Conservation (phyloP, 2,888 invertebrate genomes). For the Xanthia togata region DNA sequence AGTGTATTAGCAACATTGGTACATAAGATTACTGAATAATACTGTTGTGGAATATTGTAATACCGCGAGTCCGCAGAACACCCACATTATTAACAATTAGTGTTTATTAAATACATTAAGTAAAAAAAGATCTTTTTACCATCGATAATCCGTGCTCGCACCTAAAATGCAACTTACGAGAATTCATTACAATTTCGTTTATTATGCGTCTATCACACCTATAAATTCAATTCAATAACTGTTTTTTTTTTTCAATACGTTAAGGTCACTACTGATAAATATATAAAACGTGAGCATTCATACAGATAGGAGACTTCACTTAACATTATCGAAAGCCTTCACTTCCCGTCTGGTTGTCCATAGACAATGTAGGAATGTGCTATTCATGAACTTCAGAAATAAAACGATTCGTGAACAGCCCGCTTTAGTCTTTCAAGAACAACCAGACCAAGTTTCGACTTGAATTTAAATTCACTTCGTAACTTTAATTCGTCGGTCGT, state of each 20-base stretch:
- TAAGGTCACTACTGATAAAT: slow-evolving; percentile 86
- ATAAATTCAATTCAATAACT: slow-evolving; percentile 89
- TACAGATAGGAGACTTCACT: slow-evolving; percentile 84
- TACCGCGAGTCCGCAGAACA: slow-evolving; percentile 78
- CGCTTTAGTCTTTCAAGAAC: slow-evolving; percentile 43
- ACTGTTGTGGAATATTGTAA: slow-evolving; percentile 86
- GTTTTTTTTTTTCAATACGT: slow-evolving; percentile 74
- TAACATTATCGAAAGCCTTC: slow-evolving; percentile 69
- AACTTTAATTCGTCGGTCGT: slow-evolving; percentile 44
- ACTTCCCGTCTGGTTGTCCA: slow-evolving; percentile 34
- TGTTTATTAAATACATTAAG: slow-evolving; percentile 80
- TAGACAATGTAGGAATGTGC: slow-evolving; percentile 48
- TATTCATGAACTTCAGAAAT: slow-evolving; percentile 47
- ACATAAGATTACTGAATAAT: slow-evolving; percentile 90
- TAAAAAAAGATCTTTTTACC: slow-evolving; percentile 81
- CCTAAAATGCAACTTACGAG: slow-evolving; percentile 80
- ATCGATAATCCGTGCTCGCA: slow-evolving; percentile 84
- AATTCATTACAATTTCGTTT: slow-evolving; percentile 77
- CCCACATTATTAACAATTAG: slow-evolving; percentile 80
- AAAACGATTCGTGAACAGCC: slow-evolving; percentile 44
- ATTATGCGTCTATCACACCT: slow-evolving; percentile 84
- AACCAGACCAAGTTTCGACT: slow-evolving; percentile 41
- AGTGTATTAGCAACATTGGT: slow-evolving; percentile 91
- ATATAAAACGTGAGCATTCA: slow-evolving; percentile 89
- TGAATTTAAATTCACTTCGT: slow-evolving; percentile 46